Base-by-base conservation (phyloP, 2,888 invertebrate species). In the Ectemnius continuus region DNA sequence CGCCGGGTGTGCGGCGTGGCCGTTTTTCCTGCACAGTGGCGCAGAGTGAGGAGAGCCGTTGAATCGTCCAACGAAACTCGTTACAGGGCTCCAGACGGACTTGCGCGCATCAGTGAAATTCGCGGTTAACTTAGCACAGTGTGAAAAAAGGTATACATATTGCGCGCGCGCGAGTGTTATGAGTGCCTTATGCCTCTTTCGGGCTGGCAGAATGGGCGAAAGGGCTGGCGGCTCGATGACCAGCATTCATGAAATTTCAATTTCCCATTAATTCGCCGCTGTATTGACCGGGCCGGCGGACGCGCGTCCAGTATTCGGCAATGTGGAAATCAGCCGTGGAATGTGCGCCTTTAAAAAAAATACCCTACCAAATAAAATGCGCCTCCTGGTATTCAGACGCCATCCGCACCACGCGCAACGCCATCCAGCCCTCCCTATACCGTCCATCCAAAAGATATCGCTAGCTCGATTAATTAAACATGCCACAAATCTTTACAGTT, bases 11-110 rank as follows among this genome's bases (percentile, higher is more conserved):
- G 47, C 67, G 23, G 23, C 65, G 61, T 62, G 26, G 20, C 62
- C 60, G n/a, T 60, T 16, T 52, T 26, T 48, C 56, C 57, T 18
- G 3, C 64, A 58, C 28, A 16, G 45, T 47, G 6, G 52, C n/a
- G 11, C 52, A 52, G 3, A 13, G 52, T 16, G 16, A 13, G 6
- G n/a, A 11, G 52, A 16, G n/a, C 71, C 14, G 14, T 20, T 57
- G 61, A 66, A 58, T 48, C 71, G 66, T 71, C 70, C 69, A 70
- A 68, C 68, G 60, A 63, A 64, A 76, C 62, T 72, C 62, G 58
- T 69, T 57, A 26, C 47, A 23, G 26, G 14, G 52, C 3, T 36
- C 36, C 63, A 52, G 48, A 52, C 56, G 26, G 11, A 36, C 36
- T 36, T 6, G 36, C 36, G 36, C 36, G 36, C 36, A 36, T n/a